Evolutionary conservation across 2,888 invertebrate genomes (phyloP), one percentile per base, ranked within the genome.

Genomic region (Lasioglossum vierecki): DNA sequence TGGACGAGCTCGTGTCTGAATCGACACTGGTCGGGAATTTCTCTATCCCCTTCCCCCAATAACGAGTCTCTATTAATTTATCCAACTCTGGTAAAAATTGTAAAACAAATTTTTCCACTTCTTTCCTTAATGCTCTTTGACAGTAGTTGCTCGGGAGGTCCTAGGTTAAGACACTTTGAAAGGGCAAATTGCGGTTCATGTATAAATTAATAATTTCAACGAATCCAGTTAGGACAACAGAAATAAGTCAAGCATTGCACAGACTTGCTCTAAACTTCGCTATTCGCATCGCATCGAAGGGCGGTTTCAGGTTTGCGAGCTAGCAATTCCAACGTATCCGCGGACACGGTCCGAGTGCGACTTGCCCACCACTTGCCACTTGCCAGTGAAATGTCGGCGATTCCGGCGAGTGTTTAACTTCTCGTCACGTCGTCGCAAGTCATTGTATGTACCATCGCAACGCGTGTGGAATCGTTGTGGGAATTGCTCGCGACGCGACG

Each of bases 361-460:
- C 3, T 4, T 4, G 35, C 4, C 4, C 4, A 4, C 35, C 35
- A 4, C 4, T 88, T 87, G 73, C 60, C 30, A 30, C 57, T 84
- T 88, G 88, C 84, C 89, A 90, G 88, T 90, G 81, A 84, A 84
- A 87, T 85, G 90, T 85, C 88, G 83, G 71, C 74, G 79, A 60
- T 78, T 81, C 76, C 46, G 79, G 75, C 22, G 39, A 80, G 80
- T 46, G 83, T 79, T 82, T 84, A 85, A 80, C 86, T 78, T 82
- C 83, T 81, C 66, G 80, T 79, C 87, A 79, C 66, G 80, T 87
- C 79, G 78, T 76, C 53, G n/a, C 3, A 82, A 86, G 75, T 76
- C 76, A 76, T 74, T 80, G 63, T 66, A 49, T 26, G 63, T 66
- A 49, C 30, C 78, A 44, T 26, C 30, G 46, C 15, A 13, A 5